These are phyloP conservation scores for Cotesia vestalis DNA, from an alignment of 1,140 invertebrate genomes.

Conservation along the genomic window DNA sequence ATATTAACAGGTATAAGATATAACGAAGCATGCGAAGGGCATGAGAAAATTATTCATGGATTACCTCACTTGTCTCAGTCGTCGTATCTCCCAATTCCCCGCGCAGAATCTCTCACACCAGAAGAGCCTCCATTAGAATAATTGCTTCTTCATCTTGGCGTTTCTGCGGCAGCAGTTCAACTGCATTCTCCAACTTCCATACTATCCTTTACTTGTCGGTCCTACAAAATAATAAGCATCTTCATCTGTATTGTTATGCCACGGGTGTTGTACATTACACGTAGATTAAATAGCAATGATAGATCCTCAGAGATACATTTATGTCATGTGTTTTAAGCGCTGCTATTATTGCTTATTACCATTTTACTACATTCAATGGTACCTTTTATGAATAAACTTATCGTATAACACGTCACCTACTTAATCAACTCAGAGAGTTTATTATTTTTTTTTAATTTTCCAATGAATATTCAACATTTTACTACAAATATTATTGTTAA, in stretches of 20 bases:
- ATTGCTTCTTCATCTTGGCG: constrained; percentile 65
- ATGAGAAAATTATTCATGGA: constrained; percentile 59
- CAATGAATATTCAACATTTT: too few relatives aligned
- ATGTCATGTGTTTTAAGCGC: too few relatives aligned
- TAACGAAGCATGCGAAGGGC: constrained; percentile 31
- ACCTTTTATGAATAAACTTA: background rate
- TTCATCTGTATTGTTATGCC: background rate
- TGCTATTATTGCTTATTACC: too few relatives aligned
- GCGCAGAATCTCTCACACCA: background rate
- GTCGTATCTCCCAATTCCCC: constrained; percentile 20
- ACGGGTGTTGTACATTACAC: too few relatives aligned
- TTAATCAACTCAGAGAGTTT: background rate
- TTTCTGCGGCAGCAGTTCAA: constrained; percentile 49
- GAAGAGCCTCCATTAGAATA: constrained; percentile 64
- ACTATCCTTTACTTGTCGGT: too few relatives aligned
- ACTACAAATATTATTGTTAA: too few relatives aligned
- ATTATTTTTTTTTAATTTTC: too few relatives aligned
- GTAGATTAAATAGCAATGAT: too few relatives aligned
- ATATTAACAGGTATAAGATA: constrained; percentile 55
- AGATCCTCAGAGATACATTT: too few relatives aligned
- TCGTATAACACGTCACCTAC: constrained; percentile 9
- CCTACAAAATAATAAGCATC: constrained; percentile 16
- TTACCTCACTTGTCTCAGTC: constrained; percentile 57
- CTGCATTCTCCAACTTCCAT: constrained; percentile 15
- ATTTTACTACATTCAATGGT: too few relatives aligned